Base-by-base conservation (phyloP, 2,888 invertebrate genomes). In the Eubasilissa splendida region DNA sequence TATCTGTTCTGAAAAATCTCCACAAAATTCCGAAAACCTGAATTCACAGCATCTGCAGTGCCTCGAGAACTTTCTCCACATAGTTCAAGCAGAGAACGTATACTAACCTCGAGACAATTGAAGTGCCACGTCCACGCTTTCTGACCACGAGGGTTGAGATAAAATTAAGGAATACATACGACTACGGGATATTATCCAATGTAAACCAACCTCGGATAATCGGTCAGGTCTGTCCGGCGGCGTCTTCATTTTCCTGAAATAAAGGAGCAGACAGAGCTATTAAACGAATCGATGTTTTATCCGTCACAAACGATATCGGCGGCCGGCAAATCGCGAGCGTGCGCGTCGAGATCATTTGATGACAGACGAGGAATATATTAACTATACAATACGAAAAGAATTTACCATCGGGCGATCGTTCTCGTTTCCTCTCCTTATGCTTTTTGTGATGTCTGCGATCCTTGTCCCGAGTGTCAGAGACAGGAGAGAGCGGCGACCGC, bases 381-480 rank as follows among this genome's bases (percentile, higher is more conserved):
- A 81, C 66, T 80, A 80, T 75, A 81, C 7, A 42, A 42, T 42
- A 76, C 81, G 84, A 85, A 80, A 84, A 81, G 60, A 87, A 89
- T 91, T 90, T 88, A 92, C 92, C 92, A 86, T 92, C 92, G 82
- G 91, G 91, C 33, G 92, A 76, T 59, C 89, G 89, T 77, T 90
- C 89, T 85, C 88, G 88, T 85, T 90, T 90, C 86, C 90, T 89
- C 82, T 90, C 89, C 86, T 91, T 93, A 86, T 92, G 92, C 86
- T 91, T 92, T 85, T 87, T 89, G 85, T 90, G 90, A 76, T 88
- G 88, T 86, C 90, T 90, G 50, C 90, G 87, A 85, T 90, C 91
- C 84, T 91, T 91, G 83, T 92, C 92, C 80, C 86, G 87, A 52
- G 85, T 84, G 83, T 92, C 92, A 77, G 86, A 85, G 68, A 89